Conservation (phyloP, 2,888 invertebrate species). For the Oligia strigilis region DNA sequence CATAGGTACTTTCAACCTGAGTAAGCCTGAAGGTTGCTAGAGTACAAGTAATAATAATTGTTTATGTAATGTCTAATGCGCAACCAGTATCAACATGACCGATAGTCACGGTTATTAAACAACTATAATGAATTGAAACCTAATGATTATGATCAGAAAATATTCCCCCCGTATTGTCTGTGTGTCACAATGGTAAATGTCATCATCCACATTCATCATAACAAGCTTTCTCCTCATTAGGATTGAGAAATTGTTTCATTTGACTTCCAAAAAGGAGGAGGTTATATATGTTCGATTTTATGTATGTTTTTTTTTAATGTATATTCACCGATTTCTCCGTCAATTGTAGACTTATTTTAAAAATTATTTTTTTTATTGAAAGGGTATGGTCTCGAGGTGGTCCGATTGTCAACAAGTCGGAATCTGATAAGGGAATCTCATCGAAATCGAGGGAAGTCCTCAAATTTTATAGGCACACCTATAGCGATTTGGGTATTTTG, state of each 20-base stretch:
- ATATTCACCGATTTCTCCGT: no score
- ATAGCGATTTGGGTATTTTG: no score
- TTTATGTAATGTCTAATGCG: slow-evolving; percentile 40
- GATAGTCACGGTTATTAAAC: slow-evolving; percentile 54
- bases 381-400: no score
- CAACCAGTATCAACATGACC: slow-evolving; percentile 41
- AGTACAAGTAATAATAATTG: slow-evolving; percentile 27
- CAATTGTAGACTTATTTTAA: no score
- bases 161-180: slow-evolving; percentile 36
- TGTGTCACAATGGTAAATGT: slow-evolving; percentile 37
- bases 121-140: slow-evolving; percentile 40
- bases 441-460: no score
- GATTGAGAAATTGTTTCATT: background rate
- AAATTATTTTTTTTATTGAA: no score
- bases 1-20: background rate
- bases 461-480: no score
- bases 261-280: no score
- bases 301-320: no score
- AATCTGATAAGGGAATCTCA: no score
- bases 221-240: slow-evolving; percentile 29
- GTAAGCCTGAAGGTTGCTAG: slow-evolving; percentile 2
- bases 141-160: slow-evolving; percentile 37
- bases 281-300: no score
- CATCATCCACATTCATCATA: slow-evolving; percentile 8
- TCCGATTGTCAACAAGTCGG: no score